Conservation (phyloP, 2,888 invertebrate genomes). For the Drosophila subquinaria region DNA sequence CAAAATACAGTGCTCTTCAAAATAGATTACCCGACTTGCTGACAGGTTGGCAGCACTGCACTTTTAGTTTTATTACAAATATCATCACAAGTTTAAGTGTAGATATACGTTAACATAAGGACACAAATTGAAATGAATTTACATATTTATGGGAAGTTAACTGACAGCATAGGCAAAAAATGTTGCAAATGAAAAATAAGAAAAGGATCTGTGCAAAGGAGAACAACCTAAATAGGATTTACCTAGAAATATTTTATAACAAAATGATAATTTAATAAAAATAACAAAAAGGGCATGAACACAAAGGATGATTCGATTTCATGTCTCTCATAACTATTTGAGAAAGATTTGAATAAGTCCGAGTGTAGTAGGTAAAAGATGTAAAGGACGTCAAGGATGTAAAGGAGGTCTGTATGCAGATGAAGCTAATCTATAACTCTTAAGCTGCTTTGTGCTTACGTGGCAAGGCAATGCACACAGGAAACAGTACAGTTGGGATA, state of each 20-base stretch:
- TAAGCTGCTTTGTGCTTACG: constrained; percentile 22
- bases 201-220: not conserved
- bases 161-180: not conserved
- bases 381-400: not conserved
- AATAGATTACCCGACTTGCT: not conserved
- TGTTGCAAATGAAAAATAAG: constrained; percentile 7
- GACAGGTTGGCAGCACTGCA: not conserved
- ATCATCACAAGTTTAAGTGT: not conserved
- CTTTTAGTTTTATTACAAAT: not conserved
- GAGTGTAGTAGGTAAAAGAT: not conserved
- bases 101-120: not conserved
- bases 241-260: constrained; percentile 6
- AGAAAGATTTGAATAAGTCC: constrained; percentile 8
- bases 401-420: constrained; percentile 14
- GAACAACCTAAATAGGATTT: constrained; percentile 1
- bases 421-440: constrained; percentile 35
- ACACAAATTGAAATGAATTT: constrained; percentile 5
- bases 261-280: constrained; percentile 1
- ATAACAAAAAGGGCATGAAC: not conserved
- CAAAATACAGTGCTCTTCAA: not conserved
- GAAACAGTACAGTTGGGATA: constrained; percentile 13
- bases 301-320: not conserved
- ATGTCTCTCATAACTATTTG: constrained; percentile 6
- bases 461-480: constrained; percentile 4
- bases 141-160: not conserved